phyloP scores from a whole-genome alignment of 2,797 vertebrate species.

The Onychomys arenicola region DNA sequence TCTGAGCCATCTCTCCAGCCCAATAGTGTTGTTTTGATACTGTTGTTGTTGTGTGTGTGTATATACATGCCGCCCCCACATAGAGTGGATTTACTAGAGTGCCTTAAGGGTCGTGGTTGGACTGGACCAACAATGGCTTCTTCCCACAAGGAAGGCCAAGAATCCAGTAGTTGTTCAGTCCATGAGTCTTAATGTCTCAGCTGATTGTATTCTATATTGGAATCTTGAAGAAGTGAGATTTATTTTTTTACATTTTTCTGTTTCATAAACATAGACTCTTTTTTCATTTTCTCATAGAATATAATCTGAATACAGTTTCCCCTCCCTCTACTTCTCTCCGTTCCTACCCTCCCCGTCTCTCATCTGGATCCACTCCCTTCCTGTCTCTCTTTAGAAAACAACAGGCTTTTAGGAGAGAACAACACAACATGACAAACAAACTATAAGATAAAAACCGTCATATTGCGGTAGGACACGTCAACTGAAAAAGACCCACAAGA shows the following conservation, averaged over 20 bases:
- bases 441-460: not conserved
- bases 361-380: not conserved
- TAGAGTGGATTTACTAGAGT: not conserved
- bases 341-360: not conserved
- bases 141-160: not conserved
- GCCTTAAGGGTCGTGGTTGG: not conserved
- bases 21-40: too few relatives aligned
- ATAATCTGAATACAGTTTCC: not conserved
- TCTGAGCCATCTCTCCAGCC: too few relatives aligned
- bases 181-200: not conserved
- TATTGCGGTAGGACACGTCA: too few relatives aligned
- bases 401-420: not conserved
- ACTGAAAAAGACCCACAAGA: too few relatives aligned
- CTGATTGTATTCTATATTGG: not conserved
- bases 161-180: not conserved
- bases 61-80: not conserved
- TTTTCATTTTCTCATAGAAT: not conserved
- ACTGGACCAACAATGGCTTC: not conserved
- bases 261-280: not conserved
- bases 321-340: not conserved
- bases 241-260: not conserved
- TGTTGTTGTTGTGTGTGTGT: too few relatives aligned
- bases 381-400: not conserved
- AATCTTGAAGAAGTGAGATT: not conserved
- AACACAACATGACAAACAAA: not conserved